Percentiles rank a stretch among this genome's conserved stretches.
phyloP scores from a whole-genome alignment of 2,113 vertebrate species.

The Macroglossus sobrinus region DNA sequence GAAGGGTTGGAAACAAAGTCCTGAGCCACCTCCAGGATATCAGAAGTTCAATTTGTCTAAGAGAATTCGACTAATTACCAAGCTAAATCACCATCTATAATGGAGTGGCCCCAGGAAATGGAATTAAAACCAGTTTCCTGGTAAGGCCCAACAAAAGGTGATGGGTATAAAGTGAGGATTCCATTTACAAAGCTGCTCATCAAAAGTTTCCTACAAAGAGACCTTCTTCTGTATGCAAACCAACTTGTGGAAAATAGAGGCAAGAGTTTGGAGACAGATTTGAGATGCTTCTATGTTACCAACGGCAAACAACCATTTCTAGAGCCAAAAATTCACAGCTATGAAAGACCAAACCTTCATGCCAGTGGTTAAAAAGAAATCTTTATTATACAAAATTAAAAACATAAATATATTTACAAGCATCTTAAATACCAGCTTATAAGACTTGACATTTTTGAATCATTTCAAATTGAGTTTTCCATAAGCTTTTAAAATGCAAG shows the following conservation, averaged over 20 bases:
- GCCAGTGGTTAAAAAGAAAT: conserved; percentile 79
- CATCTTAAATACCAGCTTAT: conserved; percentile 83
- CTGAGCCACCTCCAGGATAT: background rate
- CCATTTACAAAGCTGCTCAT: background rate
- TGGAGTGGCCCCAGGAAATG: background rate
- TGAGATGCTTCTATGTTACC: background rate
- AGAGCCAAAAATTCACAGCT: background rate
- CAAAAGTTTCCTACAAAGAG: background rate
- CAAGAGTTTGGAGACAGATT: background rate
- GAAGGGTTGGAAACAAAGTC: background rate
- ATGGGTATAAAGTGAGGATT: background rate
- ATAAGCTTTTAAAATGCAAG: conserved; percentile 80
- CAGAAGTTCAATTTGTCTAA: background rate
- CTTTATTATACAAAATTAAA: conserved; percentile 92
- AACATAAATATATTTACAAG: conserved; percentile 87
- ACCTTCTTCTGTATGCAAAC: background rate
- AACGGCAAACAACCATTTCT: background rate
- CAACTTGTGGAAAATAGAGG: background rate
- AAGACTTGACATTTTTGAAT: conserved; percentile 75
- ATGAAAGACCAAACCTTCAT: conserved; percentile 72
- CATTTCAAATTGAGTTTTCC: conserved; percentile 68
- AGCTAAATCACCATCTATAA: background rate
- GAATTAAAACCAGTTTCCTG: background rate
- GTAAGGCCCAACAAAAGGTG: background rate
- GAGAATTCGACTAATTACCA: background rate